Evolutionary conservation across 2,888 invertebrate species (phyloP).

Genomic region (Spisula solida): DNA sequence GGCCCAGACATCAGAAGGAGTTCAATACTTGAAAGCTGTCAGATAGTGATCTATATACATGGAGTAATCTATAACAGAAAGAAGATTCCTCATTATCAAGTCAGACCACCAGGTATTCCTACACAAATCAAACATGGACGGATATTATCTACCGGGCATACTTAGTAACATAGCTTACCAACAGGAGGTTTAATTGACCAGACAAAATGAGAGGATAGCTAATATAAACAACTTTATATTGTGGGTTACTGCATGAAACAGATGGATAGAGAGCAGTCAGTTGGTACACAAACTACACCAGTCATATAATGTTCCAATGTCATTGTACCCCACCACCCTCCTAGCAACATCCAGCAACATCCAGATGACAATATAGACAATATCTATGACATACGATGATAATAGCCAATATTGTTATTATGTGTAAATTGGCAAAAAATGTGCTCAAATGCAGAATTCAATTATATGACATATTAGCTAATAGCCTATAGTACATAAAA

Average conservation of each 20-base stretch:
- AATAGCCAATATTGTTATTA: not conserved
- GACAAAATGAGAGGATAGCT: not conserved
- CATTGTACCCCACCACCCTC: not conserved
- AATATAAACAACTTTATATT: not conserved
- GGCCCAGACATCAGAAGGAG: not conserved
- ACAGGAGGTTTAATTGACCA: not conserved
- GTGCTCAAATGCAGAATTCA: not conserved
- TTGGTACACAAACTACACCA: not conserved
- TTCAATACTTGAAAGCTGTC: not conserved
- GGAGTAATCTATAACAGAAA: not conserved
- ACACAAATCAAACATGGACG: not conserved
- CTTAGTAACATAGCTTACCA: not conserved
- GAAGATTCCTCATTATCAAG: not conserved
- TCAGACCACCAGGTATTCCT: not conserved
- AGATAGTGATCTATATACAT: not conserved
- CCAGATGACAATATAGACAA: no score
- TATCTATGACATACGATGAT: not conserved
- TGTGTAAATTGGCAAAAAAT: not conserved
- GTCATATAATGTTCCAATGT: not conserved
- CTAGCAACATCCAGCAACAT: not conserved
- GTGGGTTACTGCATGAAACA: not conserved
- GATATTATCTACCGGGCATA: not conserved
- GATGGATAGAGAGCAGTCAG: not conserved
- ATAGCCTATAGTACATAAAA: not conserved
- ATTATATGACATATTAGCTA: not conserved